Conservation (phyloP, 1,140 invertebrate species). For the Cydia strobilella region DNA sequence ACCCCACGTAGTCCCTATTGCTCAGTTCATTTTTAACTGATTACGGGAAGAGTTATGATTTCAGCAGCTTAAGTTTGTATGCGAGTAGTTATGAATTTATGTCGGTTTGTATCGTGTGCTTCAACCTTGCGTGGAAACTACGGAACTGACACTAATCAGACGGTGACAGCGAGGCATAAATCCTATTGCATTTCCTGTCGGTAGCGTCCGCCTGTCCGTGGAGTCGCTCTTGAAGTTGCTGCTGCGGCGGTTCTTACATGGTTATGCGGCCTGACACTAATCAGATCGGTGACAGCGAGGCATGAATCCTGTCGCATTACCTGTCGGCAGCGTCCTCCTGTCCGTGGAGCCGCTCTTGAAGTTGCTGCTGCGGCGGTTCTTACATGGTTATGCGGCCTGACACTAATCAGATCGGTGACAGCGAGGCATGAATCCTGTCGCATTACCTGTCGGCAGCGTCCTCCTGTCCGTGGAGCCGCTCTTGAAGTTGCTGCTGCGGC, state of each 20-base stretch:
- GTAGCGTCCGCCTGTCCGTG: conserved; percentile 85
- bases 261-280: no score
- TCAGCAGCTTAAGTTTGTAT: no score
- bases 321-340: conserved; percentile 85
- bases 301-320: conserved; percentile 55
- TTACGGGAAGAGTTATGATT: no score
- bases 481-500: conserved; percentile 81
- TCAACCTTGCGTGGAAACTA: no score
- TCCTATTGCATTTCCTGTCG: conserved; percentile 80
- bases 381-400: conserved; percentile 39
- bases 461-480: conserved; percentile 83
- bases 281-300: no score
- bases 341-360: conserved; percentile 82
- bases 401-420: no score
- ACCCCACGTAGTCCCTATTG: no score
- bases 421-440: background rate
- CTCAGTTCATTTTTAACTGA: no score
- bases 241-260: conserved; percentile 79
- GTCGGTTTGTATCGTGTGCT: no score
- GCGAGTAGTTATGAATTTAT: no score
- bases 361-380: conserved; percentile 82
- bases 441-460: conserved; percentile 84
- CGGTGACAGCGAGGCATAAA: no score
- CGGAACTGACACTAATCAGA: no score
- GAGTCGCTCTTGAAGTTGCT: conserved; percentile 81